A percentile compares a stretch with the other conserved stretches of the same genome.
These are phyloP conservation scores for Lateolabrax maculatus DNA, from an alignment of 2,797 vertebrate species.

Conservation along the genomic window DNA sequence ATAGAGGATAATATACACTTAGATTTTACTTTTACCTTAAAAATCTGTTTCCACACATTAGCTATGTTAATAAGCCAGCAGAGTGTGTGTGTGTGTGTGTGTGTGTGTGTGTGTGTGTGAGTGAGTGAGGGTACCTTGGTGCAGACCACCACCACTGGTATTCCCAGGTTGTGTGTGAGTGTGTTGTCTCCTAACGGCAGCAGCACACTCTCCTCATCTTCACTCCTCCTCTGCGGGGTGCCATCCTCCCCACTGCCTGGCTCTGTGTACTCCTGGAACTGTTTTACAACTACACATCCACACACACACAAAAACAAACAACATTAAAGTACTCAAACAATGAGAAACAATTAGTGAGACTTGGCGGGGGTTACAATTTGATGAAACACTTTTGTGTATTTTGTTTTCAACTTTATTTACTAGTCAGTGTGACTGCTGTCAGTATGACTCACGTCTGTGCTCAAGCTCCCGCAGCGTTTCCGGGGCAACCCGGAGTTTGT, in stretches of 20 bases:
- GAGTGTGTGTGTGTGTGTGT: too few species aligned
- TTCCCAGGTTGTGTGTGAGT: conserved; percentile 96
- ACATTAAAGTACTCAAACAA: conserved; percentile 22
- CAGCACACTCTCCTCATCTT: conserved; percentile 93
- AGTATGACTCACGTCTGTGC: conserved; percentile 91
- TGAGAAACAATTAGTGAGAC: not conserved
- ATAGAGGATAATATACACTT: not conserved
- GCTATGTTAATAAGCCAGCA: not conserved
- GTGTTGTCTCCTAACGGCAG: conserved; percentile 96
- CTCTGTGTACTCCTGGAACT: conserved; percentile 98
- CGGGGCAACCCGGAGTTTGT: conserved; percentile 95
- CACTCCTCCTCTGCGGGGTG: conserved; percentile 93
- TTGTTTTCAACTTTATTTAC: not conserved
- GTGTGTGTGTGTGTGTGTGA: not conserved
- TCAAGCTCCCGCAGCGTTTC: conserved; percentile 98
- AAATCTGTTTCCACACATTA: not conserved
- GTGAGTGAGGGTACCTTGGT: conserved; percentile 88
- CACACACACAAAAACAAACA: conserved; percentile 33
- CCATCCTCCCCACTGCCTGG: conserved; percentile 94
- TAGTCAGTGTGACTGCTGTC: conserved; percentile 9
- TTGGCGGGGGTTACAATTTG: not conserved
- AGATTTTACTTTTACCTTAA: too few species aligned
- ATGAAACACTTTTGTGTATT: not conserved
- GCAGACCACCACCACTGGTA: conserved; percentile 97
- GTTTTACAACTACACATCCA: conserved; percentile 91